These are phyloP conservation scores for Xerus rutilus DNA, from an alignment of 2,797 vertebrate species.

Conservation along the genomic window DNA sequence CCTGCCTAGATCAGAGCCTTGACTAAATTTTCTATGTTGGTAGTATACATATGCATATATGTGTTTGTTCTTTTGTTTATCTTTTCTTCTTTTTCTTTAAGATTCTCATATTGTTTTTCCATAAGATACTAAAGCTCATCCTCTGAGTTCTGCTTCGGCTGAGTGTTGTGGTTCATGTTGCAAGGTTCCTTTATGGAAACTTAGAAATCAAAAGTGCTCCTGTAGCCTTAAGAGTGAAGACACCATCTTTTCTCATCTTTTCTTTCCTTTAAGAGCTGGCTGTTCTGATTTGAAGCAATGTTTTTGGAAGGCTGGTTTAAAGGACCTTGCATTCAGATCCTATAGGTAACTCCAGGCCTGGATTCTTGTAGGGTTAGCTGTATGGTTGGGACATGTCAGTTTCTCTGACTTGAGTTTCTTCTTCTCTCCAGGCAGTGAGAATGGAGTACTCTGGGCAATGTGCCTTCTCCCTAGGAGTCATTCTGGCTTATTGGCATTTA, in stretches of 20 bases:
- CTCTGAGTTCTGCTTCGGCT: neutral
- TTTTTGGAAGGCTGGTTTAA: neutral
- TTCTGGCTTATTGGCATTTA: neutral
- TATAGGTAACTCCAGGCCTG: neutral
- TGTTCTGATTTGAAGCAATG: neutral
- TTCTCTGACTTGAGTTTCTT: neutral
- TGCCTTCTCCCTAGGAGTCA: neutral
- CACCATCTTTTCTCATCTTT: neutral
- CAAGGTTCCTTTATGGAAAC: neutral
- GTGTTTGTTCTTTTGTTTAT: neutral
- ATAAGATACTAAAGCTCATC: neutral
- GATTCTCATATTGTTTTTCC: neutral
- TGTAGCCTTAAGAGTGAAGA: neutral
- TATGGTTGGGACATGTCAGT: neutral
- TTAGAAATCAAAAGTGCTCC: neutral
- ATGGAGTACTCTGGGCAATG: neutral
- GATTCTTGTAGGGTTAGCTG: neutral
- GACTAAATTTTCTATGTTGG: neutral
- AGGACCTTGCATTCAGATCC: neutral
- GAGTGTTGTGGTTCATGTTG: neutral
- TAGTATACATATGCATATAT: neutral
- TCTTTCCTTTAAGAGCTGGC: neutral
- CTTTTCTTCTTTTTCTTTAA: neutral
- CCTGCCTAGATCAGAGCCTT: neutral
- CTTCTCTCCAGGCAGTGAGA: neutral